A percentile compares a stretch with the other conserved stretches of the same genome.
Evolutionary conservation across 2,113 vertebrate genomes (phyloP).

Genomic region (Cercopithecus mona): DNA sequence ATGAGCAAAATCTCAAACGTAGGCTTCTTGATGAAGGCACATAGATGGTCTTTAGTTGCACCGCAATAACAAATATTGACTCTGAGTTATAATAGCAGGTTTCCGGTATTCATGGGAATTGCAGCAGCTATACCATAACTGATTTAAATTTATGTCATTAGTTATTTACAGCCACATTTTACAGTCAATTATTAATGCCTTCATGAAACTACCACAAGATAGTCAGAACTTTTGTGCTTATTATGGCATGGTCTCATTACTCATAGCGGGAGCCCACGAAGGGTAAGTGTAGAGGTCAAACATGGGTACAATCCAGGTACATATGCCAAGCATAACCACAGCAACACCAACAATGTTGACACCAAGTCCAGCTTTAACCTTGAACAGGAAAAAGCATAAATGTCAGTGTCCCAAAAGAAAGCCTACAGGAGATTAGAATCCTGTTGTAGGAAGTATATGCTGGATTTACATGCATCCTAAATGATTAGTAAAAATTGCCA

Average conservation of each 20-base stretch:
- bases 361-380: constrained; percentile 96
- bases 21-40: not conserved
- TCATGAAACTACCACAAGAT: constrained; percentile 50
- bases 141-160: not conserved
- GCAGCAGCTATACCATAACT: not conserved
- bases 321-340: constrained; percentile 89
- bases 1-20: not conserved
- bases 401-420: constrained; percentile 13
- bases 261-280: constrained; percentile 85
- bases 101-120: not conserved
- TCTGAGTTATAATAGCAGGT: not conserved
- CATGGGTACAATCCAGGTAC: constrained; percentile 90
- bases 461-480: not conserved
- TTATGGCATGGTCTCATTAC: constrained; percentile 85
- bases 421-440: not conserved
- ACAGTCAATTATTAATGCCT: constrained; percentile 41
- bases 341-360: constrained; percentile 92
- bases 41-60: not conserved
- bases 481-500: not conserved
- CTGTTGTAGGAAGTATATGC: not conserved
- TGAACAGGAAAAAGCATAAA: constrained; percentile 65
- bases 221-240: constrained; percentile 16
- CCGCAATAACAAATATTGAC: not conserved
- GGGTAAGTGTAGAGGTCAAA: constrained; percentile 91
- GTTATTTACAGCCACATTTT: not conserved